A percentile compares a stretch with the other conserved stretches of the same genome.
phyloP scores from a whole-genome alignment of 2,113 vertebrate species.

The Amazona vittata region DNA sequence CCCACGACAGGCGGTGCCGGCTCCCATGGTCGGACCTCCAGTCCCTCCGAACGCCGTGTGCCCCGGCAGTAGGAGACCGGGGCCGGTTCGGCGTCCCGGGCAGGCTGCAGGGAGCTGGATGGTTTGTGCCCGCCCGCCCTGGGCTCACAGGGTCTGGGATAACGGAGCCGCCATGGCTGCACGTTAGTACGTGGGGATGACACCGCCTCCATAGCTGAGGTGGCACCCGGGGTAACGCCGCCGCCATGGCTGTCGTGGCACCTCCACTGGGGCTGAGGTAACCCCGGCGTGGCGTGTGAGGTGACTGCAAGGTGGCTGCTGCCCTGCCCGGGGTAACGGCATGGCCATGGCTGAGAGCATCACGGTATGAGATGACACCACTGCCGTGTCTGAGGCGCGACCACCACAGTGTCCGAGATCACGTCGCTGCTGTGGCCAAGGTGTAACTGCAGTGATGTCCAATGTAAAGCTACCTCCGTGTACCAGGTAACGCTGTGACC shows the following conservation, averaged over 20 bases:
- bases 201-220: accelerated
- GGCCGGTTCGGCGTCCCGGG: too few species aligned
- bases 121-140: neutral
- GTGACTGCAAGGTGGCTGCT: neutral
- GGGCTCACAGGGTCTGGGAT: neutral
- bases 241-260: too few species aligned
- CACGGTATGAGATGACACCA: neutral
- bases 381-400: neutral
- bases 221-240: neutral
- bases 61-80: accelerated
- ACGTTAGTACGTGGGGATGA: neutral
- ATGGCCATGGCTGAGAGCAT: neutral
- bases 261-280: accelerated
- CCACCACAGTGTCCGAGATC: neutral
- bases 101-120: neutral
- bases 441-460: neutral
- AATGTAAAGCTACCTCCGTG: accelerated
- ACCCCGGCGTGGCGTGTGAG: accelerated
- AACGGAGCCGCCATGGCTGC: accelerated
- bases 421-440: neutral
- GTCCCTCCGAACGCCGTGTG: accelerated
- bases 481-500: accelerated
- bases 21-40: accelerated
- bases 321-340: neutral
- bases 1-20: too few species aligned